phyloP scores from a whole-genome alignment of 2,888 invertebrate species.

The Eubasilissa splendida region DNA sequence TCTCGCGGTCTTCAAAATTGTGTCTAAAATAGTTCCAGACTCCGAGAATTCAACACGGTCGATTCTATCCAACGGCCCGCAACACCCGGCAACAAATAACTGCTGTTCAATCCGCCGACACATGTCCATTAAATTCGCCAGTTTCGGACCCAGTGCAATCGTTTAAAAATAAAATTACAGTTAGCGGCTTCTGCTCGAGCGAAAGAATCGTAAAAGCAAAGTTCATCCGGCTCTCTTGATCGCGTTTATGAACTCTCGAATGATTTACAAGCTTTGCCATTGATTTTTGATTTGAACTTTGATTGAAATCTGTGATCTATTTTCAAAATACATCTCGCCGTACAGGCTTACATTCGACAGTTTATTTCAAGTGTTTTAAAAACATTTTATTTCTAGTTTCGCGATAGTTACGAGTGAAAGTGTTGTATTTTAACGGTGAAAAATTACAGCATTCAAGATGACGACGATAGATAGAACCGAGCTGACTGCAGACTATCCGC shows the following conservation, averaged over 20 bases:
- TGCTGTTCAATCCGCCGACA: background rate
- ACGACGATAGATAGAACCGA: constrained; percentile 42
- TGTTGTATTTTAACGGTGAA: background rate
- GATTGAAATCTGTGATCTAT: background rate
- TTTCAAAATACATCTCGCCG: background rate
- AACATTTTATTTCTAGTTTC: background rate
- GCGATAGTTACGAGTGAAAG: constrained; percentile 3
- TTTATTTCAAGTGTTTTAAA: background rate
- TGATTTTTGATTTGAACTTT: background rate
- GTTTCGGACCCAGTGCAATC: background rate
- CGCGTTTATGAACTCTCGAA: background rate
- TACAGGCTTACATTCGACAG: too few relatives aligned
- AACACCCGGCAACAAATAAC: background rate
- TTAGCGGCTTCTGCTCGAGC: background rate
- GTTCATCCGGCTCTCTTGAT: constrained; percentile 18
- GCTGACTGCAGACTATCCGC: constrained; percentile 48
- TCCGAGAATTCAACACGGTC: background rate
- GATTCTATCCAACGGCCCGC: background rate
- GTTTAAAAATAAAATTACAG: constrained; percentile 6
- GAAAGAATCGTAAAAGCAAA: constrained; percentile 19
- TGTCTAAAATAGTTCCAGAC: constrained; percentile 14
- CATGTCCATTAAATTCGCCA: constrained; percentile 13
- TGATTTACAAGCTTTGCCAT: constrained; percentile 6
- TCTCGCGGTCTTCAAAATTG: background rate
- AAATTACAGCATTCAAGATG: constrained; percentile 31